Evolutionary conservation across 2,113 vertebrate species (phyloP).

Genomic region (Thunnus thynnus): DNA sequence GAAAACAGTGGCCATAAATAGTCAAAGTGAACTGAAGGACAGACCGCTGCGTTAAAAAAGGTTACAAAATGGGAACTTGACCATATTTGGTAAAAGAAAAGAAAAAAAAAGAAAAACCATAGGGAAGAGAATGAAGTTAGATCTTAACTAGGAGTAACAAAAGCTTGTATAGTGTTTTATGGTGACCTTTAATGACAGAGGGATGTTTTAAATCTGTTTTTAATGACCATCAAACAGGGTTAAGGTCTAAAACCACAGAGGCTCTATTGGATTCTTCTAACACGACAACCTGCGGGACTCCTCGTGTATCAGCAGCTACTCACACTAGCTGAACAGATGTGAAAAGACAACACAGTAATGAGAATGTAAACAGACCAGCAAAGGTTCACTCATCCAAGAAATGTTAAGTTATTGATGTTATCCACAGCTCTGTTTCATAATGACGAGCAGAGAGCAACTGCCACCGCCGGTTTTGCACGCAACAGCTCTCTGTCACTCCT

Average conservation of each 20-base stretch:
- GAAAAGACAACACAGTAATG: constrained; percentile 57
- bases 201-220: neutral
- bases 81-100: constrained; percentile 44
- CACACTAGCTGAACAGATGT: constrained; percentile 40
- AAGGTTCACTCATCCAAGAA: constrained; percentile 71
- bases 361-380: constrained; percentile 61
- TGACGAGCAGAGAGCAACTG: constrained; percentile 25
- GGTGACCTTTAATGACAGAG: neutral
- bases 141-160: constrained; percentile 14
- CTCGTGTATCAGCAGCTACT: constrained; percentile 10
- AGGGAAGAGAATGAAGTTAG: neutral
- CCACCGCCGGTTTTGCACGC: constrained; percentile 37
- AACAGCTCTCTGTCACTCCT: constrained; percentile 1
- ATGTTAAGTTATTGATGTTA: constrained; percentile 74
- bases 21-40: constrained; percentile 21
- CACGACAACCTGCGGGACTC: constrained; percentile 3
- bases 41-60: constrained; percentile 8
- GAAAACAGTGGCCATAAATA: constrained; percentile 43
- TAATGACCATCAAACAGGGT: neutral
- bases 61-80: constrained; percentile 12
- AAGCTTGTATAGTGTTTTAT: neutral
- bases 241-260: neutral
- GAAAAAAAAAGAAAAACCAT: neutral
- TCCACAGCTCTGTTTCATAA: constrained; percentile 69
- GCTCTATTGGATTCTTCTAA: neutral